Evolutionary conservation across 2,113 vertebrate genomes (phyloP).

Genomic region (Rynchops niger): DNA sequence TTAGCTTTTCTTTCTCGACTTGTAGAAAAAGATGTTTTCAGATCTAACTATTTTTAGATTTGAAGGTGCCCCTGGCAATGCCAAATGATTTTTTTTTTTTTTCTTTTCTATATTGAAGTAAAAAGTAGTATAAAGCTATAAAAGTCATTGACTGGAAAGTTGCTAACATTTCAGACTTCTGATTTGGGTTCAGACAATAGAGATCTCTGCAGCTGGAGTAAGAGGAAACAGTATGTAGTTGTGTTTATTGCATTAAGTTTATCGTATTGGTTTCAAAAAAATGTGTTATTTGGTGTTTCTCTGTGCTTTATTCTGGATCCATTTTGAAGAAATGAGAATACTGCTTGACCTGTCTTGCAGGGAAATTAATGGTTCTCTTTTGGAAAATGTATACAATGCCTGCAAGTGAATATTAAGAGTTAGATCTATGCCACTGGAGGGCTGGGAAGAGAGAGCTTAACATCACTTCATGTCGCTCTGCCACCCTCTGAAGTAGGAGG

Average conservation of each 20-base stretch:
- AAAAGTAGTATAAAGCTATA: not conserved
- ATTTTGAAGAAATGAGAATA: not conserved
- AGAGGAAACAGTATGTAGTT: not conserved
- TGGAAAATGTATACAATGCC: not conserved
- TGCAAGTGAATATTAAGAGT: not conserved
- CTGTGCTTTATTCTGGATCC: not conserved
- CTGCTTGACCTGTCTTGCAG: not conserved
- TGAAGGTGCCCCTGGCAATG: not conserved
- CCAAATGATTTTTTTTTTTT: not conserved
- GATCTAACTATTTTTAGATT: not conserved
- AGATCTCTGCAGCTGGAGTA: not conserved
- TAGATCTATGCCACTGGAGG: not conserved
- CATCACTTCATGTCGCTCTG: not conserved
- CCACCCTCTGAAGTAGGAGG: not conserved
- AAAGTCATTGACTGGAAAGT: constrained; percentile 3
- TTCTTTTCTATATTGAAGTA: not conserved
- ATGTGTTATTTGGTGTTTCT: not conserved
- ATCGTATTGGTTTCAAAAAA: not conserved
- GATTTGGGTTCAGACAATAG: not conserved
- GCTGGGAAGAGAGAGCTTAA: not conserved
- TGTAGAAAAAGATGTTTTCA: not conserved
- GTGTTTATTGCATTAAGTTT: not conserved
- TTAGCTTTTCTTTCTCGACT: not conserved
- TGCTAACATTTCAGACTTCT: not conserved
- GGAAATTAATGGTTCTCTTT: not conserved